Percentiles rank a stretch among this genome's conserved stretches.
Evolutionary conservation across 2,888 invertebrate species (phyloP).

Genomic region (Folsomia manolachei): DNA sequence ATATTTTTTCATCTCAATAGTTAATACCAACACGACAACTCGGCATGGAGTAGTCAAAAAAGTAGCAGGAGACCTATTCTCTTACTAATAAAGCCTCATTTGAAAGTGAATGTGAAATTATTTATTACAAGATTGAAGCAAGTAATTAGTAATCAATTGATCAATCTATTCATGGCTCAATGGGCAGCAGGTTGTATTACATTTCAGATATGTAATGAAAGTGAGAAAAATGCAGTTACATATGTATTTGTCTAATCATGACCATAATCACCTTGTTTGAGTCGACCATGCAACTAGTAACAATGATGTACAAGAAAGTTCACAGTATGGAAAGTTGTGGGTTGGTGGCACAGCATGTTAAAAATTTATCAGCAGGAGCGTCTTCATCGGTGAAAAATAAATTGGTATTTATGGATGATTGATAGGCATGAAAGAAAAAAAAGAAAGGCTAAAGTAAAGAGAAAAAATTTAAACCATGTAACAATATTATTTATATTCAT

Average conservation of each 20-base stretch:
- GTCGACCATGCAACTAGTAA: background rate
- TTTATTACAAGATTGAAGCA: background rate
- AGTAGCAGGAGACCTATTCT: background rate
- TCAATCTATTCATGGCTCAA: background rate
- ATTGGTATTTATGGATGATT: background rate
- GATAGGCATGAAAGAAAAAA: background rate
- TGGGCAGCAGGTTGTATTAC: background rate
- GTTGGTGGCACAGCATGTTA: too few species aligned
- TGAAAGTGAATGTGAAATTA: constrained; percentile 1
- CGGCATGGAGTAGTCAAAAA: background rate
- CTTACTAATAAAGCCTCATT: background rate
- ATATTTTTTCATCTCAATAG: background rate
- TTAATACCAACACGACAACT: background rate
- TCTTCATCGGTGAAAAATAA: background rate
- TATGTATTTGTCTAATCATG: background rate
- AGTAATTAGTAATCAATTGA: constrained; percentile 8
- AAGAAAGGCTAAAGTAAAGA: background rate
- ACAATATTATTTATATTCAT: background rate
- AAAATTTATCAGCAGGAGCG: background rate
- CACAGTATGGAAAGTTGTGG: background rate
- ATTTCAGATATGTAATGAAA: background rate
- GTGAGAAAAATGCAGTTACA: background rate
- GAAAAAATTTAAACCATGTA: background rate
- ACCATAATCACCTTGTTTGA: background rate
- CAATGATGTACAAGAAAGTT: background rate